Conservation (phyloP, 2,797 vertebrate species). For the Vireo griseus region DNA sequence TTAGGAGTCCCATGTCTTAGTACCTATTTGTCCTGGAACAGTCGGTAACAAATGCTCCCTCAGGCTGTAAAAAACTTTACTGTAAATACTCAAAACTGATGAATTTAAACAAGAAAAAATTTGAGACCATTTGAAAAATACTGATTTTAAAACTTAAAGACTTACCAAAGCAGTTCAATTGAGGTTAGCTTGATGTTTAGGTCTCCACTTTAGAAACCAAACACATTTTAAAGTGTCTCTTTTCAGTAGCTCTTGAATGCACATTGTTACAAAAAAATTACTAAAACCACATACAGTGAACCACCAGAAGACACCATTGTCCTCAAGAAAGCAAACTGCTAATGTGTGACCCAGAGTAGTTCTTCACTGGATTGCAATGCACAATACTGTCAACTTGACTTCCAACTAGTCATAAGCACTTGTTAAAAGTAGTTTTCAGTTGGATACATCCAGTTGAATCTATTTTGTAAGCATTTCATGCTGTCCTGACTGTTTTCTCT, state of each 20-base stretch:
- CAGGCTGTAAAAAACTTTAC: neutral
- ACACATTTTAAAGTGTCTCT: neutral
- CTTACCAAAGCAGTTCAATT: neutral
- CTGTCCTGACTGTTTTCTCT: neutral
- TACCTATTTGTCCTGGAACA: neutral
- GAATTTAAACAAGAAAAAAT: neutral
- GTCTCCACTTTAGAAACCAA: neutral
- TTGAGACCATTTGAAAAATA: neutral
- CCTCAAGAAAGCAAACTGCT: neutral
- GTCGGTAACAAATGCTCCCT: neutral
- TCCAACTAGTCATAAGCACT: neutral
- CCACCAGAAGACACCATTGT: neutral
- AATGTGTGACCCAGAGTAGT: neutral
- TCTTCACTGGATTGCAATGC: neutral
- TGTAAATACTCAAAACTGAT: neutral
- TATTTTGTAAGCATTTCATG: neutral
- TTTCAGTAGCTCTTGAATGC: neutral
- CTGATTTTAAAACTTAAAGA: neutral
- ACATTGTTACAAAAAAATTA: neutral
- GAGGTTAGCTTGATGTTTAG: neutral
- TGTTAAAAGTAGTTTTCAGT: neutral
- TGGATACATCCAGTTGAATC: neutral
- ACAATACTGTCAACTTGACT: neutral
- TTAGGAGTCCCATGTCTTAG: neutral
- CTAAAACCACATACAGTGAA: neutral